Evolutionary conservation across 2,888 invertebrate species (phyloP).

Genomic region (Troilus luridus): DNA sequence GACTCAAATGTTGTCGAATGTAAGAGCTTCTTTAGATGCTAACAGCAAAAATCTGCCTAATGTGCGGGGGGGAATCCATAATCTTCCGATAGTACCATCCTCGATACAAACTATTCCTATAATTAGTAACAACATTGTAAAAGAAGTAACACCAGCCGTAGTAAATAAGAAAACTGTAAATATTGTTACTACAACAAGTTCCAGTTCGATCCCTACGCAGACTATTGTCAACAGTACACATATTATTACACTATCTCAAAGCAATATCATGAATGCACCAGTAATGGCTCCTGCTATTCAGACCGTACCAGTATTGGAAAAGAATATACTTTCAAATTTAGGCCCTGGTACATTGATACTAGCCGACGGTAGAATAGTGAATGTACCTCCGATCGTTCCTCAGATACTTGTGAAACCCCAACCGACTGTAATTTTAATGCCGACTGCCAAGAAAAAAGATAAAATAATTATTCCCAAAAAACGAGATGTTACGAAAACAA

Average conservation of each 20-base stretch:
- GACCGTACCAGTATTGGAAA: constrained; percentile 52
- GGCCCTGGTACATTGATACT: constrained; percentile 65
- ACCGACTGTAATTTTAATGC: constrained; percentile 66
- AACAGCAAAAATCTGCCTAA: neutral
- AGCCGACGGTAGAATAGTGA: constrained; percentile 64
- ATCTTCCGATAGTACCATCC: neutral
- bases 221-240: constrained; percentile 48
- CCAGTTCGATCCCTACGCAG: constrained; percentile 32
- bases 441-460: constrained; percentile 63
- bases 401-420: constrained; percentile 64
- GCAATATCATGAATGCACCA: constrained; percentile 8
- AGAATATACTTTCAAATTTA: constrained; percentile 61
- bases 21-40: neutral
- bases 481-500: constrained; percentile 66
- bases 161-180: constrained; percentile 39
- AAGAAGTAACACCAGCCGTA: neutral
- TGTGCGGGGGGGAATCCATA: neutral
- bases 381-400: constrained; percentile 62
- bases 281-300: constrained; percentile 54
- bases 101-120: constrained; percentile 15
- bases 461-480: constrained; percentile 64
- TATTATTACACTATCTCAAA: constrained; percentile 38
- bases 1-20: neutral
- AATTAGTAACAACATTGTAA: neutral
- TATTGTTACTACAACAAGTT: constrained; percentile 47